phyloP scores from a whole-genome alignment of 2,888 invertebrate genomes.

The Imbricaverruca yamaguchii region DNA sequence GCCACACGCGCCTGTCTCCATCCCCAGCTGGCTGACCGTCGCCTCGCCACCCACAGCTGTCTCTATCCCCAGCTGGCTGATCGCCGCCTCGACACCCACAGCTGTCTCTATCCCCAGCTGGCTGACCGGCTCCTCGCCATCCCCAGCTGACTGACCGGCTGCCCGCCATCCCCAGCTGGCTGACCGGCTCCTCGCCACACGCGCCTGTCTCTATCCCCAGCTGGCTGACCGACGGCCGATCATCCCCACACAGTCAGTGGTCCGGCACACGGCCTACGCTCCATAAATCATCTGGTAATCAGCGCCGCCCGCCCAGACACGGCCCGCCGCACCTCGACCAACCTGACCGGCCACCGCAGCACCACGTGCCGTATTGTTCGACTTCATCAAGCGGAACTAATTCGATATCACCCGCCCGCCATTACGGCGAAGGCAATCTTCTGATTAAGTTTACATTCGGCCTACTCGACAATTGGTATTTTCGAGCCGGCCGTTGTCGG shows the following conservation, averaged over 20 bases:
- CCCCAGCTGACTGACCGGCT: not conserved
- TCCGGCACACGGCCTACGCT: not conserved
- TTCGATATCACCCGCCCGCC: not conserved
- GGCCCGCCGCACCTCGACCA: not conserved
- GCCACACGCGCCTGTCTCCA: too few species aligned
- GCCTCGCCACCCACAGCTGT: too few species aligned
- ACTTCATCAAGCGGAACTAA: not conserved
- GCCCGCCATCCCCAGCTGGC: not conserved
- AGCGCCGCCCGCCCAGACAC: not conserved
- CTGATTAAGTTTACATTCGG: slow-evolving; percentile 13
- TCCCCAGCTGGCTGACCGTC: too few species aligned
- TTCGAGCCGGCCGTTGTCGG: not conserved
- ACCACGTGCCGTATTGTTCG: not conserved
- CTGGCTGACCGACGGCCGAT: not conserved
- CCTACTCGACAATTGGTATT: not conserved
- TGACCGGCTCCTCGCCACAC: not conserved
- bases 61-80: too few species aligned
- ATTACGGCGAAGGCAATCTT: not conserved
- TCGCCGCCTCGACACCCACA: too few species aligned
- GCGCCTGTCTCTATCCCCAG: not conserved
- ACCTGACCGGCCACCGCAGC: not conserved
- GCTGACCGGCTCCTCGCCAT: not conserved
- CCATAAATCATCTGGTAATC: not conserved
- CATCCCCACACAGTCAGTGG: not conserved
- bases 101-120: not conserved